Conservation (phyloP, 2,113 vertebrate species). For the Manacus vitellinus region DNA sequence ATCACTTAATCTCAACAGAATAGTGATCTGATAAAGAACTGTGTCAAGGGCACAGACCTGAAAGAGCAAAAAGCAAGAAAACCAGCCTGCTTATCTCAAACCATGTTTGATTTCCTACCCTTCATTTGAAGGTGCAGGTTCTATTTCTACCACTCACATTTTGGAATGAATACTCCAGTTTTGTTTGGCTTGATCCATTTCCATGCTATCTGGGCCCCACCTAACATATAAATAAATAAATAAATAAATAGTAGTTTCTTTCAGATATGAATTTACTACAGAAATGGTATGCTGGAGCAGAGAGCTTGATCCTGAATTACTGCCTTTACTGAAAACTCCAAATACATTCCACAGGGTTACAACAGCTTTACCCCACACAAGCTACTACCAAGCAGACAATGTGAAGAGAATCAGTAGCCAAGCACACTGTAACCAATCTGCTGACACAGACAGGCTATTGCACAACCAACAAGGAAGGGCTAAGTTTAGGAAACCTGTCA, state of each 20-base stretch:
- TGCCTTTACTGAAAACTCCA: neutral
- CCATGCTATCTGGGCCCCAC: neutral
- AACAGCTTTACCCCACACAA: neutral
- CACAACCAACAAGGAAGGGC: neutral
- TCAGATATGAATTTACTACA: neutral
- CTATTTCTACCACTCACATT: neutral
- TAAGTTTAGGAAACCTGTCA: neutral
- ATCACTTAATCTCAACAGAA: neutral
- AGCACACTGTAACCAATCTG: neutral
- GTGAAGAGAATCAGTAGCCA: neutral
- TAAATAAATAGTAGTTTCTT: accelerated
- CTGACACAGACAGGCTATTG: neutral
- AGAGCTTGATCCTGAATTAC: neutral
- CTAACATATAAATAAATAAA: neutral
- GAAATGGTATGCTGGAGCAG: neutral
- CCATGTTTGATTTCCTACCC: neutral
- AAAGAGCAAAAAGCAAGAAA: neutral
- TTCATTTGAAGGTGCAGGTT: neutral
- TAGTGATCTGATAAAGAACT: neutral
- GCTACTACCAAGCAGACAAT: neutral
- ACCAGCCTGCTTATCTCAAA: neutral
- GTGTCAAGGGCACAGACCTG: neutral
- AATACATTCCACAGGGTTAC: neutral
- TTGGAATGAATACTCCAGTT: neutral
- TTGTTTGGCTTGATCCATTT: neutral